Conservation (phyloP, 2,797 vertebrate genomes). For the Cynopterus sphinx region DNA sequence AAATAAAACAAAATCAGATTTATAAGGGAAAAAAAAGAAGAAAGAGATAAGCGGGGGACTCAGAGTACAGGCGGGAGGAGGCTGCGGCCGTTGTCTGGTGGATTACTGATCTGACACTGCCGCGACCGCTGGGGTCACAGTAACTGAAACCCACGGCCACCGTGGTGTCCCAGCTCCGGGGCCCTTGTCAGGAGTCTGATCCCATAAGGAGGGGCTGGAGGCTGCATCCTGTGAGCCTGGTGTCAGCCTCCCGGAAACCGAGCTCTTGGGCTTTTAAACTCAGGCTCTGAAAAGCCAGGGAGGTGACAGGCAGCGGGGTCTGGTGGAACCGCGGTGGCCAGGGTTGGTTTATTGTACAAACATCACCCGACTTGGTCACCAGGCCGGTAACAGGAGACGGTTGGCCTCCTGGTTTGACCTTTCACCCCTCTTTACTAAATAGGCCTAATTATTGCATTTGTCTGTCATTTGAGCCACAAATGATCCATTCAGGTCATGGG, state of each 20-base stretch:
- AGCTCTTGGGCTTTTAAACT: background rate
- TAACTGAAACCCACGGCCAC: background rate
- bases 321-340: background rate
- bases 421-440: slow-evolving; percentile 92
- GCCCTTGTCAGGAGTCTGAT: background rate
- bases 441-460: slow-evolving; percentile 94
- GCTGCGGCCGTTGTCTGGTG: background rate
- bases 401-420: slow-evolving; percentile 88
- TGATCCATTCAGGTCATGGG: slow-evolving; percentile 87
- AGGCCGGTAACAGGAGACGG: slow-evolving; percentile 84
- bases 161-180: background rate
- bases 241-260: background rate
- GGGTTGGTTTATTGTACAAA: slow-evolving; percentile 77
- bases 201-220: background rate
- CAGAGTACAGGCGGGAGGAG: background rate
- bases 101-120: background rate
- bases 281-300: background rate
- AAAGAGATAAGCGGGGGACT: background rate
- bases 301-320: rapidly evolving
- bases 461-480: slow-evolving; percentile 93
- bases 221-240: background rate
- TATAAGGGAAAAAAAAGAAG: background rate
- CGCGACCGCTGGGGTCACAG: background rate
- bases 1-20: slow-evolving; percentile 28
- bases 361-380: slow-evolving; percentile 78